Conservation (phyloP, 2,888 invertebrate species). For the Agapetus fuscipes region DNA sequence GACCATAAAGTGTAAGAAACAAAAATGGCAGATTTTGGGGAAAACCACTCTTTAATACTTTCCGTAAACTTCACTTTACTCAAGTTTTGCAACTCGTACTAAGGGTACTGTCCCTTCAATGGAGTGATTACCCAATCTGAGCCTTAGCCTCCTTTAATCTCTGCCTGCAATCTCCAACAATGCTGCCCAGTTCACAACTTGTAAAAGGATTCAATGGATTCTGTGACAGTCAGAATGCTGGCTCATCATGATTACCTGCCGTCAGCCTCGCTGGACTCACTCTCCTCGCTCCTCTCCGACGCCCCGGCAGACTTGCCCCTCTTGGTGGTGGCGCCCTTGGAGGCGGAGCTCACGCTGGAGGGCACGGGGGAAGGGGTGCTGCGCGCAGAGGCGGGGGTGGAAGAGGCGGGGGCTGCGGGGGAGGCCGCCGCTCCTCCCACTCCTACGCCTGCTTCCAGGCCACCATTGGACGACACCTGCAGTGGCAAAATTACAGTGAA, state of each 20-base stretch:
- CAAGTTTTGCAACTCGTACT: too few relatives aligned
- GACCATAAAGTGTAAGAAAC: too few relatives aligned
- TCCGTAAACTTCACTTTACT: too few relatives aligned
- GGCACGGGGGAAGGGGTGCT: constrained; percentile 67
- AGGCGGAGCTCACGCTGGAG: constrained; percentile 59
- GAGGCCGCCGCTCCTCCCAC: constrained; percentile 13
- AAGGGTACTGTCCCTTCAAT: too few relatives aligned
- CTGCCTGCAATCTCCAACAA: too few relatives aligned
- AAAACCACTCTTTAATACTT: too few relatives aligned
- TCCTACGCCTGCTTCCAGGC: constrained; percentile 4
- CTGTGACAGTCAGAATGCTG: not conserved
- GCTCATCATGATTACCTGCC: too few relatives aligned
- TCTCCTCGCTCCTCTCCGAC: constrained; percentile 59
- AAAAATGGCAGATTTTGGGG: too few relatives aligned
- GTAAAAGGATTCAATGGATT: not conserved
- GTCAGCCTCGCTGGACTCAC: constrained; percentile 53
- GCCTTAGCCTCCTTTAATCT: too few relatives aligned
- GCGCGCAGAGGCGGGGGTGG: constrained; percentile 58
- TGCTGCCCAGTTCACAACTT: not conserved
- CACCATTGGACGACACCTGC: constrained; percentile 7
- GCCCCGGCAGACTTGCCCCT: constrained; percentile 60
- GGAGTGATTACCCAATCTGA: too few relatives aligned
- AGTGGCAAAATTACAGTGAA: constrained; percentile 1
- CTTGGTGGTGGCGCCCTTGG: constrained; percentile 53
- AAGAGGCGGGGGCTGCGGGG: constrained; percentile 33